phyloP scores from a whole-genome alignment of 1,140 invertebrate genomes.

The Melipona quadrifasciata region DNA sequence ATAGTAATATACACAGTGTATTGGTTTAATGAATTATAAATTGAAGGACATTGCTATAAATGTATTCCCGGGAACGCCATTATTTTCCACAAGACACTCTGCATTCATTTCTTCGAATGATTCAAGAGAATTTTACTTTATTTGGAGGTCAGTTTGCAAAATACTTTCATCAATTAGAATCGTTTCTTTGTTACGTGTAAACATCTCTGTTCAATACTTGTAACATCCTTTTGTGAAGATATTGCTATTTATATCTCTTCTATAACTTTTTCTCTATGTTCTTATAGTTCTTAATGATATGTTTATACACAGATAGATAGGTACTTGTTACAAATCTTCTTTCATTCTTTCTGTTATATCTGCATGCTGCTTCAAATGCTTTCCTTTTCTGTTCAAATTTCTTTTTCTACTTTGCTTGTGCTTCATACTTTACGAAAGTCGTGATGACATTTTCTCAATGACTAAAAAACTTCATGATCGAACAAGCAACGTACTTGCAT shows the following conservation, averaged over 20 bases:
- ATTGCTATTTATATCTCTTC: constrained; percentile 44
- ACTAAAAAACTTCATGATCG: constrained; percentile 17
- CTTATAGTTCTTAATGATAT: not conserved
- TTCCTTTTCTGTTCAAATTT: not conserved
- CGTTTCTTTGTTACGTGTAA: constrained; percentile 56
- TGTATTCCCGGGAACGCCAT: not conserved
- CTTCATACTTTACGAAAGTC: not conserved
- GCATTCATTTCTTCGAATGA: not conserved
- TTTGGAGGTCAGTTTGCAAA: not conserved
- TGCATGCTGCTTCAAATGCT: not conserved
- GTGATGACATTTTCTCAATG: not conserved
- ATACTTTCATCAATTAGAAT: constrained; percentile 29
- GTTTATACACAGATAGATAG: not conserved
- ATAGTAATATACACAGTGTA: not conserved
- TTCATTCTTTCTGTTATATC: not conserved
- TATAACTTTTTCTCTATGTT: not conserved
- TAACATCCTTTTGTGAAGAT: constrained; percentile 62
- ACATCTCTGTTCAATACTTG: constrained; percentile 51
- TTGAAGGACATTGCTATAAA: not conserved
- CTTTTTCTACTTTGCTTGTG: not conserved
- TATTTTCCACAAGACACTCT: too few species aligned
- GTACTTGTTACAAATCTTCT: not conserved
- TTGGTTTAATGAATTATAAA: not conserved
- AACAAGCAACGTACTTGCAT: not conserved
- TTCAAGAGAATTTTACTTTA: not conserved